Base-by-base conservation (phyloP, 2,113 vertebrate genomes). In the Bubo scandiacus region DNA sequence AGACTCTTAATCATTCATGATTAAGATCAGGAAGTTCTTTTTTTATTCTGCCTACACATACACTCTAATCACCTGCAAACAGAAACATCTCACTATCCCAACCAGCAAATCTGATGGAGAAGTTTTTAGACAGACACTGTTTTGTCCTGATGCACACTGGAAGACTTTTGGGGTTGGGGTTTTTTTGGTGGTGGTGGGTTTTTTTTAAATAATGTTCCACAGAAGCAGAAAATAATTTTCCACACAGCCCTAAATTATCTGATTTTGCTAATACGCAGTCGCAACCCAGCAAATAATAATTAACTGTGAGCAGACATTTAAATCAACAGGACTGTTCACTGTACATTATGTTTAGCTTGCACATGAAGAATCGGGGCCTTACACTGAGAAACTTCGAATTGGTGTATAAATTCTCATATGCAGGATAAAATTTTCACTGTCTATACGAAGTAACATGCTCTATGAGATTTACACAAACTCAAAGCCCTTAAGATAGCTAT, bases 1-100 rank as follows among this genome's bases (percentile, higher is more conserved):
- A 90, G 10, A 51, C 30, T 75, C 22, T 81, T 67, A 94, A 89
- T 92, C 92, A 96, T 87, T 95, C 47, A 91, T 72, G 5, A 85
- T 91, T 94, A 95, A 85, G 61, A 87, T 68, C 9, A 10, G 52
- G 49, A 90, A 94, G 43, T 49, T 55, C 2, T 75, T 83, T 74
- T 90, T 75, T 79, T 45, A 45, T 47, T 10, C 34, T 54, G 72
- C 57, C 43, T 75, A 79, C 62, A 87, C 55, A 63, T 47, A 73
- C 23, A 7, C 34, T 68, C 42, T 66, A 38, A 79, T 79, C 84
- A 92, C 43, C 52, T 45, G 52, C 45, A 92, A 81, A 79, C 32
- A 90, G 65, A 87, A 91, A 91, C 0, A 0, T 27, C 68, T 81
- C 62, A 38, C 61, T 61, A 85, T 4, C 21, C 13, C 38, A 65